Percentiles rank a stretch among this genome's conserved stretches.
phyloP scores from a whole-genome alignment of 2,888 invertebrate genomes.

The Neoaliturus tenellus region DNA sequence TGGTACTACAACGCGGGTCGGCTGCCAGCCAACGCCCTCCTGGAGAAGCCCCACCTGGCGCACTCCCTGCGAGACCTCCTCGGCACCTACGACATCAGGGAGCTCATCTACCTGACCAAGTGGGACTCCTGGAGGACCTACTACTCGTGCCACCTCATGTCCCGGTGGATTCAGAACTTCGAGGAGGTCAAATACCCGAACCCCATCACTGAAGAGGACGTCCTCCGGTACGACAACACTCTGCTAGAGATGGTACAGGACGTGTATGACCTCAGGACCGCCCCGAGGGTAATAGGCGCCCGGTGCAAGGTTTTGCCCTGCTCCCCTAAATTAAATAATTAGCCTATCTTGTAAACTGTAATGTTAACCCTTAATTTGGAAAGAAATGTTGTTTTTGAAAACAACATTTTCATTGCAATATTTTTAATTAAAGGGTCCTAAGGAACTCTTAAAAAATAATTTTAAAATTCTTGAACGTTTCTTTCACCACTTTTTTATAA shows the following conservation, averaged over 20 bases:
- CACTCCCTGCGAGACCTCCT: constrained; percentile 70
- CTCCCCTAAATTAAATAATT: too few relatives aligned
- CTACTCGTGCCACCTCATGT: constrained; percentile 70
- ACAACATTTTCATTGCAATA: too few relatives aligned
- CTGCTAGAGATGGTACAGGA: constrained; percentile 39
- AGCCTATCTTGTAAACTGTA: too few relatives aligned
- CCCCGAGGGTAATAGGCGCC: too few relatives aligned
- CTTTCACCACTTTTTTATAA: too few relatives aligned
- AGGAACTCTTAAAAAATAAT: too few relatives aligned
- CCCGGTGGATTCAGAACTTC: constrained; percentile 60
- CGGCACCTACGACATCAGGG: constrained; percentile 68
- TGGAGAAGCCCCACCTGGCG: constrained; percentile 69
- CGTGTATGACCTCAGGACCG: too few relatives aligned
- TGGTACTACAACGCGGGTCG: constrained; percentile 71
- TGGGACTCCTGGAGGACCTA: constrained; percentile 69
- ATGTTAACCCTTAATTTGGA: too few relatives aligned
- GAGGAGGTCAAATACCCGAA: constrained; percentile 1
- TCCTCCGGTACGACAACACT: constrained; percentile 41
- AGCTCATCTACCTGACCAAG: constrained; percentile 64
- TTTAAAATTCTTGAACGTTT: too few relatives aligned
- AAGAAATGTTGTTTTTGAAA: too few relatives aligned
- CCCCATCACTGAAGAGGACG: constrained; percentile 27
- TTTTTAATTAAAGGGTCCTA: too few relatives aligned
- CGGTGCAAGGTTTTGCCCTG: too few relatives aligned
- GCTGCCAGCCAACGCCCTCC: constrained; percentile 70